Evolutionary conservation across 2,888 invertebrate genomes (phyloP), one percentile per base, ranked within the genome.

Genomic region (Lithodes maja): DNA sequence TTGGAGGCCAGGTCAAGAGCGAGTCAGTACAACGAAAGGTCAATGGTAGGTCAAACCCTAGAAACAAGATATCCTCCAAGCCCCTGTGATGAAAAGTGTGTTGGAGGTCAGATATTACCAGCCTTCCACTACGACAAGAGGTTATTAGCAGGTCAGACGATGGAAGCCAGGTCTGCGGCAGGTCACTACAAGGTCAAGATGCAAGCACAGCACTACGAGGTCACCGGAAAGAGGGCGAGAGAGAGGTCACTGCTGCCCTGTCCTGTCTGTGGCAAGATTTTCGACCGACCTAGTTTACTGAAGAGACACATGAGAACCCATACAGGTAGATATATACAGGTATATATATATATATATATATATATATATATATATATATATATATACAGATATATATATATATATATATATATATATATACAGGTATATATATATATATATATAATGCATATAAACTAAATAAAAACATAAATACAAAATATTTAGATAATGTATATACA

Each of bases 241-340:
- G 90, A 91, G 82, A 95, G 98, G 93, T 97, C 97, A 68, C 95
- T 98, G 93, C 94, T 99, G 92, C 98, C 98, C 1, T 99, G 99
- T 93, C 97, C 98, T 94, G 97, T 98, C 53, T 99, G 99, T 93
- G 97, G 97, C 92, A 99, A 99, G 94, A 97, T 98, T n/a, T 99
- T 99, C 94, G 99, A 99, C 94, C 95, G 99, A 92, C 99, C 99
- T 0, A 98, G 98, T 54, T 94, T 99, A 87, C 95, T 99, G 86
- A 98, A 98, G 94, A 95, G 99, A 93, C 99, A 99, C 94, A 98
- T 98, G 97, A 95, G 99, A 93, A 99, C 98, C 71, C 99, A 99
- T 94, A 99, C 99, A 93, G 98, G 98, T 98, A 94, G 33, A 33
- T 33, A 33, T 33, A 33, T 33, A 33, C 33, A 33, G 33, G 33